phyloP scores from a whole-genome alignment of 2,888 invertebrate species.

The Caenorhabditis panamensis region DNA sequence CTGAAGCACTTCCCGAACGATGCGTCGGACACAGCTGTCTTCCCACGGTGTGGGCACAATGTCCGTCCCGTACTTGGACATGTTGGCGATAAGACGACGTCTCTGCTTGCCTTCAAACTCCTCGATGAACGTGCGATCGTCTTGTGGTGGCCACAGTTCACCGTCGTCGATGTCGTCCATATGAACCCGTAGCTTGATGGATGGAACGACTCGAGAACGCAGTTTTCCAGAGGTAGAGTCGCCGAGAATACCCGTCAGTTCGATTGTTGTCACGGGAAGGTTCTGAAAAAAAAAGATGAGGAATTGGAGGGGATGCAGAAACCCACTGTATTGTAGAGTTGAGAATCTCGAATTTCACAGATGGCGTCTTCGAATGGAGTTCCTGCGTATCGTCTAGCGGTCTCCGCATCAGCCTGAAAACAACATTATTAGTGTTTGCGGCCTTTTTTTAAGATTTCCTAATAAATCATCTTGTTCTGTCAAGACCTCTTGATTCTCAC shows the following conservation, averaged over 20 bases:
- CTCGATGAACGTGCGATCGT: constrained; percentile 30
- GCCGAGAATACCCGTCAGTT: constrained; percentile 32
- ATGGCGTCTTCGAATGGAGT: constrained; percentile 29
- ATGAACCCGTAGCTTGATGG: constrained; percentile 36
- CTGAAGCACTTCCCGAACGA: constrained; percentile 28
- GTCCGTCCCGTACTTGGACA: constrained; percentile 45
- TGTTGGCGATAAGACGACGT: constrained; percentile 29
- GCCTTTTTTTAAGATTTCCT: too few species aligned
- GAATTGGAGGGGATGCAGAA: not conserved
- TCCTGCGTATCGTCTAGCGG: constrained; percentile 22
- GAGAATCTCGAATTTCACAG: constrained; percentile 13
- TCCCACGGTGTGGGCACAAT: constrained; percentile 42
- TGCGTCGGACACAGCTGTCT: constrained; percentile 39
- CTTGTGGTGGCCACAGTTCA: constrained; percentile 24
- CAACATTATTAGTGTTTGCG: too few species aligned
- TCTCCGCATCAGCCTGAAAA: constrained; percentile 26
- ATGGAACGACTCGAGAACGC: constrained; percentile 33
- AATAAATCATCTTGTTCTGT: too few species aligned
- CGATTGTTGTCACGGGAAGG: constrained; percentile 26
- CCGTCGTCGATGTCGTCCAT: constrained; percentile 34
- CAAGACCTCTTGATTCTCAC: too few species aligned
- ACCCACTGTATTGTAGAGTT: constrained; percentile 25
- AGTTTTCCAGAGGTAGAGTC: not conserved
- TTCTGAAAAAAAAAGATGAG: constrained; percentile 11
- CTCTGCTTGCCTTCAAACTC: constrained; percentile 37